Percentiles rank a stretch among this genome's conserved stretches.
Evolutionary conservation across 2,888 invertebrate species (phyloP).

Genomic region (Eupithecia dodoneata): DNA sequence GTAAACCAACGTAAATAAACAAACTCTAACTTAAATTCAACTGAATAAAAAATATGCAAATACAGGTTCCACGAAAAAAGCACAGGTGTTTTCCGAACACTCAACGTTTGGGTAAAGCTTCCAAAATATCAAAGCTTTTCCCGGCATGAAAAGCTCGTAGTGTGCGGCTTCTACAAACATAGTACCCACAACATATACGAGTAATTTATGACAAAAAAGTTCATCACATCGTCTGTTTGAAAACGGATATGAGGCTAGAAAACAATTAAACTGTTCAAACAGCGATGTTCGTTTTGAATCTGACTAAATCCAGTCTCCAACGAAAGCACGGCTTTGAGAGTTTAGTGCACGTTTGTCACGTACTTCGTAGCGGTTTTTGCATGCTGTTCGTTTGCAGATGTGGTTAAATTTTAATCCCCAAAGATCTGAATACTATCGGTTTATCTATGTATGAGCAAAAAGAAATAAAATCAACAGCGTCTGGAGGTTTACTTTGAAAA

Average conservation of each 20-base stretch:
- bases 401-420: neutral
- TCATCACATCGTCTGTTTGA: neutral
- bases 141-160: neutral
- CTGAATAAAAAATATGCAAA: neutral
- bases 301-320: slow-evolving; percentile 5
- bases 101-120: neutral
- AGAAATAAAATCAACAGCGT: neutral
- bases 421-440: neutral
- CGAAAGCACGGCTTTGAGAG: slow-evolving; percentile 13
- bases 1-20: neutral
- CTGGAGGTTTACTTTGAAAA: too few species aligned
- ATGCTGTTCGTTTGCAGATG: neutral
- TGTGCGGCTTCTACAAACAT: neutral
- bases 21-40: neutral
- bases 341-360: slow-evolving; percentile 2
- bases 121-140: neutral
- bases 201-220: slow-evolving; percentile 5
- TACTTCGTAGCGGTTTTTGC: neutral
- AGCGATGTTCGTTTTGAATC: slow-evolving; percentile 1
- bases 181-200: neutral
- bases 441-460: neutral
- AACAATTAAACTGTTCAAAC: slow-evolving; percentile 24
- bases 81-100: neutral
- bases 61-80: neutral
- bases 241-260: slow-evolving; percentile 22